Base-by-base conservation (phyloP, 2,113 vertebrate genomes). In the Australoheros scitulus region DNA sequence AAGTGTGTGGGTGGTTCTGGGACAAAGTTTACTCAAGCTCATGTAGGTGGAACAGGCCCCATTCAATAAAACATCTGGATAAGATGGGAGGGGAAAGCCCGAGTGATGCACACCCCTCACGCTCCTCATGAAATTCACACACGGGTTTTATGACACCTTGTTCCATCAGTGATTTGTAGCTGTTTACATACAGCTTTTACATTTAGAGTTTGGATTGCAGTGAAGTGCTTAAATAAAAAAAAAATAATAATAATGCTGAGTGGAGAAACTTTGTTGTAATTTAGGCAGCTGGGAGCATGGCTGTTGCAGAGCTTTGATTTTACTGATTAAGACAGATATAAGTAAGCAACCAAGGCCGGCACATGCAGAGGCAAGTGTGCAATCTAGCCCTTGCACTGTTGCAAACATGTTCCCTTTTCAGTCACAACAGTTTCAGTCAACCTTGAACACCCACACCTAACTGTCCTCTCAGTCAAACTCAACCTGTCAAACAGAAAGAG, bases 51-150 rank as follows among this genome's bases (percentile, higher is more conserved):
- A 60, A 80, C 72, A 43, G 60, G 55, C 74, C 47, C 60, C 57
- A 79, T 78, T 61, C 60, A 57, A 24, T 64, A 50, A 87, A 89
- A 90, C 88, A 91, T 87, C 77, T 87, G 80, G 57, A 81, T 75
- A 26, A 58, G 29, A 81, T 55, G 34, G 76, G 76, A 83, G 72
- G 32, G 41, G 43, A 34, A 78, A 72, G 59, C 80, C 50, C 81
- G 22, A n/a, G 82, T 63, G 77, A 83, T 38, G 29, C 56, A 82
- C 76, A 84, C 6, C 68, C 81, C 10, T 5, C 10, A 24, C 24
- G 18, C 61, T 76, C 61, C 72, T 76, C 13, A 20, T 15, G 75
- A 59, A 32, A 20, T 64, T 65, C 14, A 81, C n/a, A 60, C 6
- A 17, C 58, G 68, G 26, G 11, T 60, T 68, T 70, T 22, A 22